Percentiles rank a stretch among this genome's conserved stretches.
These are phyloP conservation scores for Laticauda laticaudata DNA, from an alignment of 2,113 vertebrate genomes.

Conservation along the genomic window DNA sequence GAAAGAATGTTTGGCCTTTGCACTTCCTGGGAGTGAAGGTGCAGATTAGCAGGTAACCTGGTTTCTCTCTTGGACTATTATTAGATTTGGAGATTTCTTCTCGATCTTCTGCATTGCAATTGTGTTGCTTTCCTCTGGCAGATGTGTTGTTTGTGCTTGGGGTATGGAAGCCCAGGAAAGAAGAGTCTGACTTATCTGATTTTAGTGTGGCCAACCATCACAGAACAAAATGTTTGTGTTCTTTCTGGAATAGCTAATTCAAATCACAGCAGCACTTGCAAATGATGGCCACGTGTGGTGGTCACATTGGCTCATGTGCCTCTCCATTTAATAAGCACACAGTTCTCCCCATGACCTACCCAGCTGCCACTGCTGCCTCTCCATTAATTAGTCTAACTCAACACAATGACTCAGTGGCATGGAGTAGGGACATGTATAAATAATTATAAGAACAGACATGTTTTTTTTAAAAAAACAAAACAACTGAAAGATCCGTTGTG, in stretches of 20 bases:
- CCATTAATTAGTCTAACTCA: conserved; percentile 23
- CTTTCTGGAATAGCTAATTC: neutral
- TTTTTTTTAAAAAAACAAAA: neutral
- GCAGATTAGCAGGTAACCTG: neutral
- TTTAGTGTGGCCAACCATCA: neutral
- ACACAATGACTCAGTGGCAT: neutral
- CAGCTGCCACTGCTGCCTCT: neutral
- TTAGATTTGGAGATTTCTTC: neutral
- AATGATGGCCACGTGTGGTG: neutral
- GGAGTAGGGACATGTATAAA: conserved; percentile 5
- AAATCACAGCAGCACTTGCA: neutral
- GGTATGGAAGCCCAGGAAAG: neutral
- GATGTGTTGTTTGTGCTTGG: neutral
- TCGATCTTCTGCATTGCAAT: neutral
- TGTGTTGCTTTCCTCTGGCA: neutral
- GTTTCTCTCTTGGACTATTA: neutral
- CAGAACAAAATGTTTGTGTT: neutral
- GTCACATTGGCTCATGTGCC: neutral
- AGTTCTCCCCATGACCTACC: neutral
- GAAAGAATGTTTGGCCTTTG: neutral
- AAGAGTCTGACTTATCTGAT: neutral
- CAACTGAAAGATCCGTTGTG: conserved; percentile 3
- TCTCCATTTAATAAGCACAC: neutral
- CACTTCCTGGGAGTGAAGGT: neutral
- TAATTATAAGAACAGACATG: conserved; percentile 22